Percentiles rank a stretch among this genome's conserved stretches.
Evolutionary conservation across 2,888 invertebrate genomes (phyloP).

Genomic region (Timema podura): DNA sequence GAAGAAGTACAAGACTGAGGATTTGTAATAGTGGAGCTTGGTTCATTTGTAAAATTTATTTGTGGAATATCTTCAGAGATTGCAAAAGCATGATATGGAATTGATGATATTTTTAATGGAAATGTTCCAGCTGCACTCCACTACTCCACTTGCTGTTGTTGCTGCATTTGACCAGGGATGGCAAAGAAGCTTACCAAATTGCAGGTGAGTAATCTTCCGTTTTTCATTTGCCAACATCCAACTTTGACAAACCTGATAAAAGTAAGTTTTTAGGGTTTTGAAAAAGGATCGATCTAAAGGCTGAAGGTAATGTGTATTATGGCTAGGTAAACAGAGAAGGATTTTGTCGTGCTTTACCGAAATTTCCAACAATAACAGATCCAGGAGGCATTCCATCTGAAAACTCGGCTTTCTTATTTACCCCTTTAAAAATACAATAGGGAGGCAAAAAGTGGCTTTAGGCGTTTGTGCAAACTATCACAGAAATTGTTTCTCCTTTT

Average conservation of each 20-base stretch:
- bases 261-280: conserved; percentile 7
- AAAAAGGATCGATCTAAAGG: neutral
- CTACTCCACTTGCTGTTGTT: neutral
- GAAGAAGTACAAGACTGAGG: too few relatives aligned
- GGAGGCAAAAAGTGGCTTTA: neutral
- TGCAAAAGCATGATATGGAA: conserved; percentile 13
- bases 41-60: neutral
- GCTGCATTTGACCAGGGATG: conserved; percentile 5
- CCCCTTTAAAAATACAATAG: conserved; percentile 36
- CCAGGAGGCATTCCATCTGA: conserved; percentile 29
- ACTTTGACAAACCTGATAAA: conserved; percentile 9
- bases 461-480: conserved; percentile 33
- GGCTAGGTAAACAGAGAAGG: conserved; percentile 8
- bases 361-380: conserved; percentile 10
- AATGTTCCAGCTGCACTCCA: conserved; percentile 15
- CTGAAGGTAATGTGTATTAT: conserved; percentile 15
- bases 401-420: conserved; percentile 36
- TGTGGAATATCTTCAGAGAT: neutral
- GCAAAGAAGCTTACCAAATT: conserved; percentile 11
- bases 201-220: conserved; percentile 1
- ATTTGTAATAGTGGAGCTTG: neutral
- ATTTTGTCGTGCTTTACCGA: neutral
- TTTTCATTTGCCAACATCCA: neutral
- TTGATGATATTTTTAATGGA: neutral
- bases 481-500: conserved; percentile 39